Evolutionary conservation across 2,113 vertebrate species (phyloP), one percentile per base, ranked within the genome.

Genomic region (Zosterops japonicus): DNA sequence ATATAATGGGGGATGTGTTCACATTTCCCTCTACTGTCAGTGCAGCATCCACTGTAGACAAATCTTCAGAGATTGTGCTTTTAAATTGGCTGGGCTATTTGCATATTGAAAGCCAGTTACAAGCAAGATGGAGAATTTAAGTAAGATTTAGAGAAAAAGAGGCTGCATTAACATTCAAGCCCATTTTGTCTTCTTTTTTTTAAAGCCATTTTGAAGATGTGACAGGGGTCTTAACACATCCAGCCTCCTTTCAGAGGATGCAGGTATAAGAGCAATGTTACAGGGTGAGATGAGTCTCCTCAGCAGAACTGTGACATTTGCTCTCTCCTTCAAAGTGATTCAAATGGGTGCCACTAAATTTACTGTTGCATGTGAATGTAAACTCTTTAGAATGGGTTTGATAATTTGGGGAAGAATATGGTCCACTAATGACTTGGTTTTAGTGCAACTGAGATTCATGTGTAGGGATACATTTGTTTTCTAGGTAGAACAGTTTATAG

Each of bases 261-360:
- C 49, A 35, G 24, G 44, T 57, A 1, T 42, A 70, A 93, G 21
- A 44, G 4, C 0, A 0, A 23, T 31, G 8, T 41, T 74, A 39
- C 2, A 4, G 23, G 31, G 8, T 63, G 50, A 89, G 53, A 35
- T 19, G 3, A 86, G 41, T 69, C 15, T 60, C 21, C 13, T 27
- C 35, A 83, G 24, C 39, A 92, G 47, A 39, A 68, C 44, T 52
- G 14, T 29, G 46, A 61, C 23, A 55, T 12, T 64, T 80, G 8
- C 25, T 78, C 20, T 67, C 13, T 64, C 33, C 59, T 82, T 85
- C 41, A 60, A 24, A 87, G 31, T 49, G 79, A 64, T 64, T 53
- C 67, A 59, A 78, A 70, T n/a, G 29, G 3, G 6, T 77, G 46
- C 75, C 64, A 15, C 47, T n/a, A 75, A 56, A n/a, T 71, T 50